Conservation (phyloP, 2,113 vertebrate species). For the Hiodon tergisus region DNA sequence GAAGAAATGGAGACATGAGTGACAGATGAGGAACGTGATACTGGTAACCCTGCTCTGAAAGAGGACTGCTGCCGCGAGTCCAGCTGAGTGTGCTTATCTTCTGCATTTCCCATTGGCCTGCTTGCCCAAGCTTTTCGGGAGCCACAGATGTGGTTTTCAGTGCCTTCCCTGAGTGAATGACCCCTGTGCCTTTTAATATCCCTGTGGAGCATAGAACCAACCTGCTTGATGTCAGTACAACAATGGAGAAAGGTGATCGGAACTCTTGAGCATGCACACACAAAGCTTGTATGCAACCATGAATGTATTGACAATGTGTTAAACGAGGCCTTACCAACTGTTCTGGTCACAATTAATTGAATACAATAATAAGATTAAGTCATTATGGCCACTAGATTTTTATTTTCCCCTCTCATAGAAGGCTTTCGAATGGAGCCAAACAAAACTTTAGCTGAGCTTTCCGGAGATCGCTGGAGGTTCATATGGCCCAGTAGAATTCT, state of each 20-base stretch:
- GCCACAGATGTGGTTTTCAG: neutral
- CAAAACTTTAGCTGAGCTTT: neutral
- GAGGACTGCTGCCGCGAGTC: no score
- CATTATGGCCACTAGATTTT: neutral
- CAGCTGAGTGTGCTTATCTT: no score
- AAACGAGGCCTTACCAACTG: neutral
- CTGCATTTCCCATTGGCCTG: no score
- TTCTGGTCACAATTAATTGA: neutral
- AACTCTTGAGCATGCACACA: no score
- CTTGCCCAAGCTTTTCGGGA: no score
- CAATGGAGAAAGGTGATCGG: no score
- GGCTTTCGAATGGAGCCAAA: neutral
- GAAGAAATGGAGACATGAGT: no score
- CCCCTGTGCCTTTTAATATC: slow-evolving; percentile 7
- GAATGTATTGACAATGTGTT: slow-evolving; percentile 7
- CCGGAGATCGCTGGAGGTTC: neutral
- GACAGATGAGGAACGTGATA: no score
- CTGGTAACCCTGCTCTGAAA: no score
- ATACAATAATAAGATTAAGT: no score
- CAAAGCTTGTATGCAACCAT: neutral
- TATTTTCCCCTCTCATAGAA: neutral
- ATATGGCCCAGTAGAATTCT: neutral
- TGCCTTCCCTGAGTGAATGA: slow-evolving; percentile 13
- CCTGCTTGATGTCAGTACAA: neutral
- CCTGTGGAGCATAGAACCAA: neutral